Evolutionary conservation across 2,797 vertebrate species (phyloP).

Genomic region (Cirrhinus molitorella): DNA sequence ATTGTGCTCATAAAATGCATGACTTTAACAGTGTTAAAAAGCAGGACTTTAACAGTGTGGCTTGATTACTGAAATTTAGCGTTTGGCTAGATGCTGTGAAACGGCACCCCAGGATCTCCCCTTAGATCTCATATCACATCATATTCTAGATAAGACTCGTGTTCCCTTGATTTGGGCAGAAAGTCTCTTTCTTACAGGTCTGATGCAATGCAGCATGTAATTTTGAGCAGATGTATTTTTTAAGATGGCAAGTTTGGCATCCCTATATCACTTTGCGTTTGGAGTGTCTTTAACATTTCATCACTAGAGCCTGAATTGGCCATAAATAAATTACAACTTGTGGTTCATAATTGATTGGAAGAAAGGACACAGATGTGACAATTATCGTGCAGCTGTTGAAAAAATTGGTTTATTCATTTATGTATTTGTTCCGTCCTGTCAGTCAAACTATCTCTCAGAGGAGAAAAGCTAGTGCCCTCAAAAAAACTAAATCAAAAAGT

Average conservation of each 20-base stretch:
- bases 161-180: background rate
- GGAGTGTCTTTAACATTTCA: slow-evolving; percentile 55
- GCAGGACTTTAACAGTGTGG: slow-evolving; percentile 3
- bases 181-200: slow-evolving; percentile 40
- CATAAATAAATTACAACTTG: slow-evolving; percentile 70
- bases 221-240: slow-evolving; percentile 67
- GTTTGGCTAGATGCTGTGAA: slow-evolving; percentile 22
- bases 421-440: slow-evolving; percentile 47
- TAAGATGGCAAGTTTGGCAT: slow-evolving; percentile 56
- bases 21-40: slow-evolving; percentile 37
- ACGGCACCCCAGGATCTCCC: background rate
- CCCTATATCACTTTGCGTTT: slow-evolving; percentile 54
- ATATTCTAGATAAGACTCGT: slow-evolving; percentile 6
- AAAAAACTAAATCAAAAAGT: slow-evolving; percentile 35
- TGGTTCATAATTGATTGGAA: slow-evolving; percentile 71
- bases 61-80: slow-evolving; percentile 14
- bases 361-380: slow-evolving; percentile 68
- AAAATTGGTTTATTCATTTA: slow-evolving; percentile 54
- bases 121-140: slow-evolving; percentile 8
- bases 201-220: slow-evolving; percentile 39
- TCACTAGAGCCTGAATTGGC: slow-evolving; percentile 50
- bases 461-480: slow-evolving; percentile 28
- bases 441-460: slow-evolving; percentile 33
- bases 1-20: slow-evolving; percentile 55
- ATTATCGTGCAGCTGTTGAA: slow-evolving; percentile 64